Conservation (phyloP, 2,797 vertebrate genomes). For the Enteromius unitaeniatus region DNA sequence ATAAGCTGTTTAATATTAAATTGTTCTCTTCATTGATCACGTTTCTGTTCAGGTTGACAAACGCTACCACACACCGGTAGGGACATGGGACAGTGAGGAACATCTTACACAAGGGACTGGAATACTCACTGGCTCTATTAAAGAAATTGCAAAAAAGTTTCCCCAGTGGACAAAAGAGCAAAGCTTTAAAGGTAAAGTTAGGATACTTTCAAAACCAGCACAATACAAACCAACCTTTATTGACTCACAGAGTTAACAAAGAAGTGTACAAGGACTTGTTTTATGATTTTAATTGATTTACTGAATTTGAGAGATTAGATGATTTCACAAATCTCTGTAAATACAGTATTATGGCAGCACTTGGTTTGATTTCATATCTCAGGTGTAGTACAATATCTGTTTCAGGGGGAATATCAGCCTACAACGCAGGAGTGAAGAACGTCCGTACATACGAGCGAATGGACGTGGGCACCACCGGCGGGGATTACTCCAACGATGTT, state of each 20-base stretch:
- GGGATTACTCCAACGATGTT: conserved; percentile 67
- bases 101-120: conserved; percentile 57
- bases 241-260: too few species aligned
- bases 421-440: conserved; percentile 61
- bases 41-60: conserved; percentile 61
- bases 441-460: conserved; percentile 59
- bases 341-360: too few species aligned
- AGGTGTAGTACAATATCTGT: conserved; percentile 2
- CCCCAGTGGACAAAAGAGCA: conserved; percentile 65
- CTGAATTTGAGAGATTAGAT: too few species aligned
- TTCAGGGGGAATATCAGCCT: conserved; percentile 67
- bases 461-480: conserved; percentile 61
- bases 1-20: too few species aligned
- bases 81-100: conserved; percentile 63
- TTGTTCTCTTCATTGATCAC: too few species aligned
- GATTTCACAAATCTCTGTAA: too few species aligned
- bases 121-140: conserved; percentile 58
- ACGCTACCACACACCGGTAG: conserved; percentile 43
- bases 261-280: too few species aligned
- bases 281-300: too few species aligned
- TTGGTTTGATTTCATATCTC: background rate
- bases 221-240: too few species aligned
- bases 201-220: too few species aligned
- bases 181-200: conserved; percentile 59
- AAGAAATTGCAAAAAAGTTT: conserved; percentile 55